phyloP scores from a whole-genome alignment of 2,797 vertebrate genomes.

The Malurus splendens region DNA sequence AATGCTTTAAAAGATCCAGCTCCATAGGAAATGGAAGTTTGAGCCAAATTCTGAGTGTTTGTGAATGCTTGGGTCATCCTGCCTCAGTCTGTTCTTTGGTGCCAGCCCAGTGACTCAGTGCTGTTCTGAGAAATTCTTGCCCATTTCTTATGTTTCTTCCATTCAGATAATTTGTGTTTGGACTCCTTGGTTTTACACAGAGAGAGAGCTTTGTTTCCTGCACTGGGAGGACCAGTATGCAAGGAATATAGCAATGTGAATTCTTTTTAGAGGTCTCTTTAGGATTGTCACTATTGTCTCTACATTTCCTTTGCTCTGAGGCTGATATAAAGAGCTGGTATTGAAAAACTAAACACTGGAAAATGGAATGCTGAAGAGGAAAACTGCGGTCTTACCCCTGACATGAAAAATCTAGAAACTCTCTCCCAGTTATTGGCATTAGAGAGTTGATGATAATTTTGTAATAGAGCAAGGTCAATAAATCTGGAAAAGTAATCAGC shows the following conservation, averaged over 20 bases:
- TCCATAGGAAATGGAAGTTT: not conserved
- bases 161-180: not conserved
- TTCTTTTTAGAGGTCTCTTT: not conserved
- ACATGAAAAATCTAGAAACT: not conserved
- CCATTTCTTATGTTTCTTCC: not conserved
- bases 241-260: not conserved
- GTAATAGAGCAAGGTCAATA: not conserved
- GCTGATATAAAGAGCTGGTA: not conserved
- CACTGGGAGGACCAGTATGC: not conserved
- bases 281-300: not conserved
- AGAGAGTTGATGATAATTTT: not conserved
- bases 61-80: accelerated
- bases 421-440: not conserved
- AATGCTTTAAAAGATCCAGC: not conserved
- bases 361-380: not conserved
- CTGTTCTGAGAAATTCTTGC: not conserved
- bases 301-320: not conserved
- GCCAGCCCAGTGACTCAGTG: not conserved
- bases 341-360: not conserved
- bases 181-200: not conserved
- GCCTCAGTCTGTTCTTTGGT: not conserved
- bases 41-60: not conserved
- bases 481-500: not conserved
- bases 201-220: not conserved
- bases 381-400: not conserved